Evolutionary conservation across 2,113 vertebrate genomes (phyloP).

Genomic region (Bos taurus): ARS-UCD2.0 NC_037335.1:41323501-41324000

Average conservation of each 20-base stretch:
- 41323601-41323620: not conserved
- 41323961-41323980: not conserved
- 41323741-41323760: not conserved
- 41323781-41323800: not conserved
- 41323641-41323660: not conserved
- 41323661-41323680: not conserved
- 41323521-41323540: not conserved
- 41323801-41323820: not conserved
- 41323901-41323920: not conserved
- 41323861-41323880: not conserved
- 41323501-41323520: not conserved
- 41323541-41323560: not conserved
- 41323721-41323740: not conserved
- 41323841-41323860: not conserved
- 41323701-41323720: not conserved
- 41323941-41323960: not conserved
- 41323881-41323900: not conserved
- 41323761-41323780: not conserved
- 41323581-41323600: not conserved
- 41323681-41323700: not conserved
- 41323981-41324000: not conserved
- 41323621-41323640: not conserved
- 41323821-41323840: slow-evolving; percentile 1
- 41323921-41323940: not conserved
- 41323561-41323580: not conserved